phyloP scores from a whole-genome alignment of 1,140 invertebrate species.

The Rhyacophila brunnea region DNA sequence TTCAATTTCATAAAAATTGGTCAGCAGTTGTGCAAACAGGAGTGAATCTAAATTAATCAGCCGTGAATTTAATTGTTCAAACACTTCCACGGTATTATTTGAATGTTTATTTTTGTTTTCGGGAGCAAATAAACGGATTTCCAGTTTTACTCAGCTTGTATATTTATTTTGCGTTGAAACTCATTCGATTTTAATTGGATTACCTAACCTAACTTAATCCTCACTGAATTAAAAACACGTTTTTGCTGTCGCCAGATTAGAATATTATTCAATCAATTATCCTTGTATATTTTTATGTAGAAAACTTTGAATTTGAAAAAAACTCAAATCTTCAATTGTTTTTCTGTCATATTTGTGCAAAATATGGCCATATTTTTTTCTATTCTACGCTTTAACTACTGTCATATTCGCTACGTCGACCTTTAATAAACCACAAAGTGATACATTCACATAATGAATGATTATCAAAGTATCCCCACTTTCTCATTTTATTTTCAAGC shows the following conservation, averaged over 20 bases:
- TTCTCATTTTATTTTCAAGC: too few species aligned
- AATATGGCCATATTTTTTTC: too few species aligned
- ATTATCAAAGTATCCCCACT: too few species aligned
- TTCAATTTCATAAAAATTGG: conserved; percentile 2
- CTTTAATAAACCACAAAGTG: too few species aligned
- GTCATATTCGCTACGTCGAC: too few species aligned
- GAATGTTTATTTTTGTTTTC: conserved; percentile 9
- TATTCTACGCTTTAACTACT: too few species aligned
- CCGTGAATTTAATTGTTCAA: conserved; percentile 15
- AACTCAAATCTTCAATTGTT: too few species aligned
- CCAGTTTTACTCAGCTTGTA: neutral
- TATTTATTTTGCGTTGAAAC: conserved; percentile 8
- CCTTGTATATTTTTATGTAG: too few species aligned
- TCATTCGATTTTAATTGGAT: conserved; percentile 20
- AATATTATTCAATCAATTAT: too few species aligned
- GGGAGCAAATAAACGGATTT: conserved; percentile 6
- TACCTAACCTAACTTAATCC: conserved; percentile 8
- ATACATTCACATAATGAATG: too few species aligned
- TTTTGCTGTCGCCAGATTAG: neutral
- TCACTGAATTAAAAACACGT: conserved; percentile 1
- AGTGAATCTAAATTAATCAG: conserved; percentile 12
- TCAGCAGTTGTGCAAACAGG: conserved; percentile 1
- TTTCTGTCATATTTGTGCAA: too few species aligned
- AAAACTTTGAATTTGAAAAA: too few species aligned
- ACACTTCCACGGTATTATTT: conserved; percentile 11